phyloP scores from a whole-genome alignment of 2,888 invertebrate genomes.

The Polydrusus cervinus region DNA sequence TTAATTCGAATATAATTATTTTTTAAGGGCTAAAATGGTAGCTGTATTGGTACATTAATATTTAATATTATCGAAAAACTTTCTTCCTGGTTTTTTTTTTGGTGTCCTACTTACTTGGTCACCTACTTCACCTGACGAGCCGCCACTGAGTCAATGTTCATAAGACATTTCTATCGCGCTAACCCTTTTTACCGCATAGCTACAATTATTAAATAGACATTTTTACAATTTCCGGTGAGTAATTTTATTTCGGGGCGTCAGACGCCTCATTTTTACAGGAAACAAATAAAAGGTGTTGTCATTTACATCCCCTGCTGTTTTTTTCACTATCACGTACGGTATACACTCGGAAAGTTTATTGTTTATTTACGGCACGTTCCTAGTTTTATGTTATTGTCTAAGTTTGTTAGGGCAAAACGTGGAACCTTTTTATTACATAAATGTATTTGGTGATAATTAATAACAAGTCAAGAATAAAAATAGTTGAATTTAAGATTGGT shows the following conservation, averaged over 20 bases:
- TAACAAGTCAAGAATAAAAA: no score
- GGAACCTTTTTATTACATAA: no score
- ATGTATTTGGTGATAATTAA: no score
- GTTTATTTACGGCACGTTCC: not conserved
- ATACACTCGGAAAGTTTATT: not conserved
- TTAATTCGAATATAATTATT: no score
- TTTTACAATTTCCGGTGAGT: conserved; percentile 12
- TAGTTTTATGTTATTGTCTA: not conserved
- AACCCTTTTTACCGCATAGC: not conserved
- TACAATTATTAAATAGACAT: not conserved
- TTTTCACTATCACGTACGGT: not conserved
- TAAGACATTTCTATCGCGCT: not conserved
- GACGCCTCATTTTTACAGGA: conserved; percentile 6
- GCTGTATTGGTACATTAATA: no score
- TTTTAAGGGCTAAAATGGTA: no score
- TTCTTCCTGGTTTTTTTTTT: no score
- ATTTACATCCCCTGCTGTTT: conserved; percentile 9
- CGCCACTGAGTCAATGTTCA: no score
- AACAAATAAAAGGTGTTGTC: conserved; percentile 12
- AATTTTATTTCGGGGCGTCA: conserved; percentile 10
- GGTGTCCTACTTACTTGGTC: no score
- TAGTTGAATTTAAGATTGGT: no score
- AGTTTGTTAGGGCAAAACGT: not conserved
- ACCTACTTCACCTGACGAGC: no score
- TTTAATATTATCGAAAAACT: no score